Evolutionary conservation across 2,888 invertebrate species (phyloP).

Genomic region (Luffia ferchaultella): DNA sequence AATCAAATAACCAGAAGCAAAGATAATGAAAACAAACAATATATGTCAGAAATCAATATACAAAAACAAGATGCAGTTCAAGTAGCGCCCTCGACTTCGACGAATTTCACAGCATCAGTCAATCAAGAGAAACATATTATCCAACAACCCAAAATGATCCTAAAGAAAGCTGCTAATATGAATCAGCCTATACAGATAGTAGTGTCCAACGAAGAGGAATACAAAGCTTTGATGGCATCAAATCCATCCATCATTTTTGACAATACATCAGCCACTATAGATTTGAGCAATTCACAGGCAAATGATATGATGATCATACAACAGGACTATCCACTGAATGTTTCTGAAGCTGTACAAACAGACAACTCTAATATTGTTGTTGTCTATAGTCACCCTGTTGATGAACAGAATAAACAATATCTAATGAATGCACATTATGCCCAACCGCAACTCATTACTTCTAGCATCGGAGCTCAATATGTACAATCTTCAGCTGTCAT

Average conservation of each 20-base stretch:
- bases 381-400: slow-evolving; percentile 68
- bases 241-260: slow-evolving; percentile 55
- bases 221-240: slow-evolving; percentile 49
- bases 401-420: slow-evolving; percentile 63
- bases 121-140: slow-evolving; percentile 5
- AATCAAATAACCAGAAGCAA: slow-evolving; percentile 38
- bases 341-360: slow-evolving; percentile 41
- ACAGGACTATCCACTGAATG: slow-evolving; percentile 66
- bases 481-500: slow-evolving; percentile 46
- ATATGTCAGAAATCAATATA: slow-evolving; percentile 29
- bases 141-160: slow-evolving; percentile 29
- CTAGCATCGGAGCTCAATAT: slow-evolving; percentile 41
- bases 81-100: slow-evolving; percentile 27
- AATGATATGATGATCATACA: slow-evolving; percentile 71
- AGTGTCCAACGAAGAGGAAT: slow-evolving; percentile 58
- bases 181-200: slow-evolving; percentile 55
- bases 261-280: slow-evolving; percentile 35
- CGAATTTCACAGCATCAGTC: slow-evolving; percentile 28
- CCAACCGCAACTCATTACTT: slow-evolving; percentile 42
- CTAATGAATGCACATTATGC: slow-evolving; percentile 25
- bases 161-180: slow-evolving; percentile 34
- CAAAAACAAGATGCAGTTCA: slow-evolving; percentile 28
- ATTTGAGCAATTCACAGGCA: slow-evolving; percentile 58
- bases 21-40: slow-evolving; percentile 23
- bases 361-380: slow-evolving; percentile 71